A percentile compares a stretch with the other conserved stretches of the same genome.
phyloP scores from a whole-genome alignment of 1,140 invertebrate genomes.

The Scaptodrosophila lebanonensis region DNA sequence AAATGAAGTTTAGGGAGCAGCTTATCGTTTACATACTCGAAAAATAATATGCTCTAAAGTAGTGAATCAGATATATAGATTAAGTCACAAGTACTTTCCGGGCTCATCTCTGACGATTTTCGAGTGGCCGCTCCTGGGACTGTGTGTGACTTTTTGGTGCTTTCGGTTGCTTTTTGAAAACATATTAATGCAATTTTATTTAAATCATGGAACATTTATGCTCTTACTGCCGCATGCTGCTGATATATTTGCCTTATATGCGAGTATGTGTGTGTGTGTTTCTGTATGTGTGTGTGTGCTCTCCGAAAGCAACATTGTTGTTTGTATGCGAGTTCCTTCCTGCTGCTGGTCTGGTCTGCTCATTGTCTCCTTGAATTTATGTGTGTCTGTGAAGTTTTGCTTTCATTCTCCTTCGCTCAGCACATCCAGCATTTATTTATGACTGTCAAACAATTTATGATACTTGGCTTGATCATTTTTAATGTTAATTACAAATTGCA shows the following conservation, averaged over 20 bases:
- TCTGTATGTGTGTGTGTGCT: too few relatives aligned
- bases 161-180: conserved; percentile 31
- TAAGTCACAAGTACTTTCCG: too few relatives aligned
- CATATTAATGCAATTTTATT: conserved; percentile 73
- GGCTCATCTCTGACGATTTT: too few relatives aligned
- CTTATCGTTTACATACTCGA: too few relatives aligned
- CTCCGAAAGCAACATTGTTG: too few relatives aligned
- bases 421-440: conserved; percentile 38
- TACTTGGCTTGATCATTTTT: conserved; percentile 53
- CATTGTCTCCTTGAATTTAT: conserved; percentile 34
- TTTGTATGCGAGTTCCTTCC: too few relatives aligned
- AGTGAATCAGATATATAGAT: too few relatives aligned
- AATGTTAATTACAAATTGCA: conserved; percentile 64
- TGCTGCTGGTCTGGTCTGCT: too few relatives aligned
- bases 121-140: conserved; percentile 30
- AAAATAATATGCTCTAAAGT: too few relatives aligned
- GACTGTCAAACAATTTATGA: conserved; percentile 50
- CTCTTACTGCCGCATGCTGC: conserved; percentile 24
- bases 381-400: conserved; percentile 17
- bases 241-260: conserved; percentile 57
- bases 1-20: too few relatives aligned
- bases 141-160: conserved; percentile 11
- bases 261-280: not conserved
- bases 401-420: not conserved
- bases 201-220: conserved; percentile 69